Percentiles rank a stretch among this genome's conserved stretches.
These are phyloP conservation scores for Trypoxylon attenuatum DNA, from an alignment of 2,888 invertebrate genomes.

Conservation along the genomic window DNA sequence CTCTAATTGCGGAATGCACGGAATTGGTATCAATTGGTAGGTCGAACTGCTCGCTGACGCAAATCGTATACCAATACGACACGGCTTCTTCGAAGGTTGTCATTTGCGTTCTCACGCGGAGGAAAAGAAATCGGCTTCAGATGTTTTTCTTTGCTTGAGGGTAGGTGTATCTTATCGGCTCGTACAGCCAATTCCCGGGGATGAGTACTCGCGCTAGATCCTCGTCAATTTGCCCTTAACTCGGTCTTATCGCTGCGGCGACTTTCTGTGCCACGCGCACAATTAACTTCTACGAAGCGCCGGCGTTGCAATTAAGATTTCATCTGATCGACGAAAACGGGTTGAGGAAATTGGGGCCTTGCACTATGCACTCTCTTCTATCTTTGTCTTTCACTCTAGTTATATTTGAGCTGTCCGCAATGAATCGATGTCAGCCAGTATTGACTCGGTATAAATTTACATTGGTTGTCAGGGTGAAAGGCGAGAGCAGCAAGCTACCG, in stretches of 20 bases:
- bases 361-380: too few species aligned
- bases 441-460: not conserved
- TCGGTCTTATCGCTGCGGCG: not conserved
- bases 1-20: slow-evolving; percentile 57
- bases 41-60: slow-evolving; percentile 52
- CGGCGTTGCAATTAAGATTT: not conserved
- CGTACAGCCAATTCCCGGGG: not conserved
- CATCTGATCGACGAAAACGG: not conserved
- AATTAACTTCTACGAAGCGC: not conserved
- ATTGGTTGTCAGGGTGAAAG: not conserved
- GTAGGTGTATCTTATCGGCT: not conserved
- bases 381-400: not conserved
- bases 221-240: too few species aligned
- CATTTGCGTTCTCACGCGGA: not conserved
- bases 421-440: not conserved
- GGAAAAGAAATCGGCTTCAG: too few species aligned
- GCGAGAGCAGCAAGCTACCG: not conserved
- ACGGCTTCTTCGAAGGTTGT: not conserved
- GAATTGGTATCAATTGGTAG: slow-evolving; percentile 63
- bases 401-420: not conserved
- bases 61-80: slow-evolving; percentile 51
- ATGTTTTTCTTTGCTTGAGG: too few species aligned
- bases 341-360: too few species aligned
- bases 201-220: too few species aligned
- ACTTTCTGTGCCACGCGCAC: not conserved